Percentiles rank a stretch among this genome's conserved stretches.
phyloP scores from a whole-genome alignment of 2,113 vertebrate species.

The Cynocephalus volans region DNA sequence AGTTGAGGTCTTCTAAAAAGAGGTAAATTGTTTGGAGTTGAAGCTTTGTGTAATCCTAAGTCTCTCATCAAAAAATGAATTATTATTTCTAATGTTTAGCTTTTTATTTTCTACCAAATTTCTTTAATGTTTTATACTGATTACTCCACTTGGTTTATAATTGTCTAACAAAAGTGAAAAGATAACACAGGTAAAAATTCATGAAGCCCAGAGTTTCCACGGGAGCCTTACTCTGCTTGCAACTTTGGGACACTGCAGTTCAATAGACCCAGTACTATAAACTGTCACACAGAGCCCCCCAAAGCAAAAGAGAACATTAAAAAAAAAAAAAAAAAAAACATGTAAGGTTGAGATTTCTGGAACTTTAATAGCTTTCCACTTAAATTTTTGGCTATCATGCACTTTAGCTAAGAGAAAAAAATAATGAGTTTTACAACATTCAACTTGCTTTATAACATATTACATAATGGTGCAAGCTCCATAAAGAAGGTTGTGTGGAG shows the following conservation, averaged over 20 bases:
- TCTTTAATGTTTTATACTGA: conserved; percentile 57
- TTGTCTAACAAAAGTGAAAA: conserved; percentile 73
- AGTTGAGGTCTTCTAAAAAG: background rate
- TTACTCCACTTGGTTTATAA: conserved; percentile 58
- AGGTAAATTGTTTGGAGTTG: background rate
- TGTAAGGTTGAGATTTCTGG: conserved; percentile 88
- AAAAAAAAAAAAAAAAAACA: conserved; percentile 75
- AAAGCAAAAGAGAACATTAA: conserved; percentile 84
- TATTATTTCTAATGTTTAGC: background rate
- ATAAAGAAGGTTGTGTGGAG: conserved; percentile 89
- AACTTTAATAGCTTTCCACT: conserved; percentile 91
- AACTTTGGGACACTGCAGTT: conserved; percentile 73
- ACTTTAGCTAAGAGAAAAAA: conserved; percentile 89
- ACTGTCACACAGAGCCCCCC: conserved; percentile 82
- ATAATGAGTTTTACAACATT: conserved; percentile 90
- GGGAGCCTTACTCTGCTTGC: conserved; percentile 70
- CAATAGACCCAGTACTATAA: conserved; percentile 79
- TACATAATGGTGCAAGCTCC: conserved; percentile 90
- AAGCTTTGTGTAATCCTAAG: background rate
- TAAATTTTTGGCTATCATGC: conserved; percentile 89
- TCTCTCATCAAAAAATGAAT: accelerated
- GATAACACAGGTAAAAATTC: conserved; percentile 80
- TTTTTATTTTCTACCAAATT: conserved; percentile 11
- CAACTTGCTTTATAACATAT: conserved; percentile 90
- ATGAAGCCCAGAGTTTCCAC: conserved; percentile 73